A percentile compares a stretch with the other conserved stretches of the same genome.
phyloP scores from a whole-genome alignment of 2,888 invertebrate genomes.

The Marronus borbonicus region DNA sequence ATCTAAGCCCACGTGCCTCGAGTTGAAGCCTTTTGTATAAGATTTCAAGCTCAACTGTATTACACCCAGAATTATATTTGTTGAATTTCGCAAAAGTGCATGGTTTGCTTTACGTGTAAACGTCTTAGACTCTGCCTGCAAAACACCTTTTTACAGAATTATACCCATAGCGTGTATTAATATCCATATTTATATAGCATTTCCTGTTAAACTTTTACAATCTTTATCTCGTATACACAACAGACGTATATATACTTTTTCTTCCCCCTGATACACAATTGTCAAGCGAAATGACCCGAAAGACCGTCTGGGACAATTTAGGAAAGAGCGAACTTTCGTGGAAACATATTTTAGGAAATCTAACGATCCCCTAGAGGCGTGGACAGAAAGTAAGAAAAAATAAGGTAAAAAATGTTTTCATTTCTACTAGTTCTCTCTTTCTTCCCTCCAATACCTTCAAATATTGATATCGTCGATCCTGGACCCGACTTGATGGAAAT shows the following conservation, averaged over 20 bases:
- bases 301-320: constrained; percentile 43
- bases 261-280: constrained; percentile 33
- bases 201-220: constrained; percentile 19
- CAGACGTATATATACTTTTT: constrained; percentile 27
- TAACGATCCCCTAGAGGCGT: constrained; percentile 33
- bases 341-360: constrained; percentile 47
- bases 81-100: too few species aligned
- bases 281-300: constrained; percentile 44
- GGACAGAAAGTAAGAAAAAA: constrained; percentile 5
- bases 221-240: constrained; percentile 7
- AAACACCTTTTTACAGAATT: too few species aligned
- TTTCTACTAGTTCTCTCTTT: not conserved
- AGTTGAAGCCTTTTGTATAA: too few species aligned
- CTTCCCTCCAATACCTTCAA: not conserved
- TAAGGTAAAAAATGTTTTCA: constrained; percentile 15
- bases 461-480: not conserved
- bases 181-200: not conserved
- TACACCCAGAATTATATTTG: too few species aligned
- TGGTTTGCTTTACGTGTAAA: too few species aligned
- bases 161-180: too few species aligned
- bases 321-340: constrained; percentile 33
- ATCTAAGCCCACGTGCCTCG: too few species aligned
- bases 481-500: constrained; percentile 4
- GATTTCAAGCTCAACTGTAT: too few species aligned
- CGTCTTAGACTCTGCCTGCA: too few species aligned